Base-by-base conservation (phyloP, 2,113 vertebrate genomes). In the Psilopsiagon aurifrons region DNA sequence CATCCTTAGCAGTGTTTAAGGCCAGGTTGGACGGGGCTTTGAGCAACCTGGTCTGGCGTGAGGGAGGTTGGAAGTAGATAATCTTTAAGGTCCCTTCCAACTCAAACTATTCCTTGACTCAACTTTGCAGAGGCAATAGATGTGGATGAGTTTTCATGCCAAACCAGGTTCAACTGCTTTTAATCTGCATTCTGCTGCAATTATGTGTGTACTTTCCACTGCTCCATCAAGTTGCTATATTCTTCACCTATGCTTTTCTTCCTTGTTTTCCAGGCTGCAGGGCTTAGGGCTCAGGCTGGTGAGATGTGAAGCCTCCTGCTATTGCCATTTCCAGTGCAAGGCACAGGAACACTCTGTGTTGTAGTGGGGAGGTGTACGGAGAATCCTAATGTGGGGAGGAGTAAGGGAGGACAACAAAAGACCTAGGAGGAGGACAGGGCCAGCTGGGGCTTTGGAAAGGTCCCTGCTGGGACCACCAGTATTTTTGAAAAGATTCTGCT, bases 331-430 rank as follows among this genome's bases (percentile, higher is more conserved):
- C 62, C 68, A 28, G 17, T 1, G 4, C 27, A 24, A 60, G 29
- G 73, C 0, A 0, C 0, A 2, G 57, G 54, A 55, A 6, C 0
- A 0, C 11, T 73, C 35, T 49, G 17, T 5, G 1, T 23, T 0
- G 0, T 55, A 68, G 22, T 0, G 0, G 16, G 43, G 62, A 82
- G 54, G 7, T 63, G 59, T 15, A 4, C 0, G 2, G 8, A 15
- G 28, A 2, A 10, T 41, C 12, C 6, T 27, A 6, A 1, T 3
- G 19, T 28, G 23, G 11, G 37, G 35, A 85, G 19, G 20, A 29
- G 10, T 23, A 22, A 68, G 62, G 39, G n/a, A 37, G 51, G 16
- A 43, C 29, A 44, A 39, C 14, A 81, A 66, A 16, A 69, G 49
- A 63, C 11, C 14, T 54, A 18, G n/a, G n/a, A 67, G 25, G 43